These are phyloP conservation scores for Onychostruthus taczanowskii DNA, from an alignment of 2,113 vertebrate genomes.

Conservation along the genomic window DNA sequence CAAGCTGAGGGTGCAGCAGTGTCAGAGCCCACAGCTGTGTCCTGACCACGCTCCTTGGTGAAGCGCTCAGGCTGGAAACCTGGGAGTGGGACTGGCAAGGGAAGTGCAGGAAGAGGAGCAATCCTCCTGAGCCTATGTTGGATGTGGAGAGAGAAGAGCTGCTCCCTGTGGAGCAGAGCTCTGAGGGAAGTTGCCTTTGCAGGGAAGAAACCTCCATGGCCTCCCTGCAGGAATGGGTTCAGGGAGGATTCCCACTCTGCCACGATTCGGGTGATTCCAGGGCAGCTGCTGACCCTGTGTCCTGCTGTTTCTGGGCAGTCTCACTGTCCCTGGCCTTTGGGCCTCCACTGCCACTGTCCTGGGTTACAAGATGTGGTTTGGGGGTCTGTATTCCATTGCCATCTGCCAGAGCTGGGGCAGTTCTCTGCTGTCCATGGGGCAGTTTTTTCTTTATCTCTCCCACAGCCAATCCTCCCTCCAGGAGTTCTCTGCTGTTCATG, in stretches of 20 bases:
- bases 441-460: too few species aligned
- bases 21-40: background rate
- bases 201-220: background rate
- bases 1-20: background rate
- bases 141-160: background rate
- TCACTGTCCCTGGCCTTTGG: background rate
- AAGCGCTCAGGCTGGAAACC: background rate
- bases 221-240: rapidly evolving
- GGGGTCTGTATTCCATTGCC: rapidly evolving
- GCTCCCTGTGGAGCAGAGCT: background rate
- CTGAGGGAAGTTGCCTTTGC: rapidly evolving
- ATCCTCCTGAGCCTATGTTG: background rate
- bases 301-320: background rate
- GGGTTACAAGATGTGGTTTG: background rate
- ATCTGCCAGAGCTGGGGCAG: background rate
- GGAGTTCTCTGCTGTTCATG: too few species aligned
- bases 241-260: background rate
- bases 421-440: background rate
- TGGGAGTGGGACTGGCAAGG: background rate
- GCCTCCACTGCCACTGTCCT: background rate
- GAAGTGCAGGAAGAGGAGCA: background rate
- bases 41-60: background rate
- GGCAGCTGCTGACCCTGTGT: background rate
- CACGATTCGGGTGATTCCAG: background rate
- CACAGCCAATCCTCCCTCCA: too few species aligned